Evolutionary conservation across 2,113 vertebrate species (phyloP), one percentile per base, ranked within the genome.

Genomic region (Galeopterus variegatus): DNA sequence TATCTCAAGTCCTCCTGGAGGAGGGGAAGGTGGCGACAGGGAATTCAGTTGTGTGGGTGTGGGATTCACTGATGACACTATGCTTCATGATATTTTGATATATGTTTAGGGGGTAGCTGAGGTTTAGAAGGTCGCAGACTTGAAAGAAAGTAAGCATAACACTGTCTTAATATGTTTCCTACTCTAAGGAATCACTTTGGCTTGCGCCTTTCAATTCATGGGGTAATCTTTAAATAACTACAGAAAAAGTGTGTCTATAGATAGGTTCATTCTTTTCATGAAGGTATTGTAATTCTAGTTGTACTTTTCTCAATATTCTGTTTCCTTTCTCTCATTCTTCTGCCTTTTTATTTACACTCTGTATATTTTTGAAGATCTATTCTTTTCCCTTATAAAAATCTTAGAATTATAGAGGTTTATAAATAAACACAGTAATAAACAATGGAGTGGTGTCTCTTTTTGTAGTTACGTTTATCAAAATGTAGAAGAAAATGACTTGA

Each of bases 221-320:
- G n/a, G 19, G 1, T 75, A 41, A 11, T 31, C 50, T 83, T 88
- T 62, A 76, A 84, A 87, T 48, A 88, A 86, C 26, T 45, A 81
- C 5, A 56, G 45, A 54, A 83, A 26, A n/a, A 28, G 14, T 88
- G 50, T 6, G 10, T 90, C 93, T 85, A 67, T 60, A 65, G 19
- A 41, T 48, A 60, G 17, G 26, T 36, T 58, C 23, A 8, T 81
- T 93, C 3, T 90, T 95, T 94, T 50, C 23, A 73, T 93, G 28
- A 70, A 62, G 18, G 41, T 1, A 50, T 76, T 94, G 94, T 97
- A 36, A 28, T 75, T 93, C 26, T 10, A 92, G 10, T 33, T 94
- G 28, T 85, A 60, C 7, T 65, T 85, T 90, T 84, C 48, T 95
- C 18, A 80, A n/a, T 60, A 56, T 93, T 62, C 23, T 83, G 1